Evolutionary conservation across 2,888 invertebrate species (phyloP).

Genomic region (Tinea pellionella): DNA sequence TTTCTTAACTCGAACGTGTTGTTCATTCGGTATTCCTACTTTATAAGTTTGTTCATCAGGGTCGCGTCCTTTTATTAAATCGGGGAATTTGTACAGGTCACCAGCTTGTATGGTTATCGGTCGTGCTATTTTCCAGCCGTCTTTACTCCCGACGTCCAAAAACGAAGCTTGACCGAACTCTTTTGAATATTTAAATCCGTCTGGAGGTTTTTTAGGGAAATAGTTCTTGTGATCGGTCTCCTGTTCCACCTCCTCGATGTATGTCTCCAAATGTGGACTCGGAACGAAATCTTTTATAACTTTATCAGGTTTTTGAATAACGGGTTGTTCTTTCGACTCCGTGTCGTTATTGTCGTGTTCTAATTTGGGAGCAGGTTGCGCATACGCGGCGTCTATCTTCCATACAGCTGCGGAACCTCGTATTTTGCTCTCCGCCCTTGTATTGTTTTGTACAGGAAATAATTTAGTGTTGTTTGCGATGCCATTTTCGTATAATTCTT

Average conservation of each 20-base stretch:
- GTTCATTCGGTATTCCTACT: constrained; percentile 28
- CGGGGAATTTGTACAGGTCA: constrained; percentile 41
- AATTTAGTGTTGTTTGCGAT: neutral
- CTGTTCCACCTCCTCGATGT: constrained; percentile 35
- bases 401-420: constrained; percentile 26
- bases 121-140: constrained; percentile 30
- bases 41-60: constrained; percentile 31
- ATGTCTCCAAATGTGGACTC: constrained; percentile 59
- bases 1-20: constrained; percentile 33
- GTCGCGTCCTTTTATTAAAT: constrained; percentile 36
- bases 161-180: constrained; percentile 32
- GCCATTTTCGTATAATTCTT: neutral
- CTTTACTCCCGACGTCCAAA: constrained; percentile 40
- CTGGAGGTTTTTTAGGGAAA: constrained; percentile 14
- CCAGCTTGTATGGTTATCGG: constrained; percentile 38
- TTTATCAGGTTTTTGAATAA: constrained; percentile 23
- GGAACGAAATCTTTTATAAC: constrained; percentile 51
- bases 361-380: constrained; percentile 27
- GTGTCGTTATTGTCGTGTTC: constrained; percentile 22
- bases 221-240: constrained; percentile 14
- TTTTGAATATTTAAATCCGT: constrained; percentile 33
- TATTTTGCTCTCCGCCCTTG: neutral
- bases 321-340: constrained; percentile 19
- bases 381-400: constrained; percentile 38
- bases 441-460: neutral